Percentiles rank a stretch among this genome's conserved stretches.
These are phyloP conservation scores for Pseudopodoces humilis DNA, from an alignment of 2,113 vertebrate species.

Conservation along the genomic window DNA sequence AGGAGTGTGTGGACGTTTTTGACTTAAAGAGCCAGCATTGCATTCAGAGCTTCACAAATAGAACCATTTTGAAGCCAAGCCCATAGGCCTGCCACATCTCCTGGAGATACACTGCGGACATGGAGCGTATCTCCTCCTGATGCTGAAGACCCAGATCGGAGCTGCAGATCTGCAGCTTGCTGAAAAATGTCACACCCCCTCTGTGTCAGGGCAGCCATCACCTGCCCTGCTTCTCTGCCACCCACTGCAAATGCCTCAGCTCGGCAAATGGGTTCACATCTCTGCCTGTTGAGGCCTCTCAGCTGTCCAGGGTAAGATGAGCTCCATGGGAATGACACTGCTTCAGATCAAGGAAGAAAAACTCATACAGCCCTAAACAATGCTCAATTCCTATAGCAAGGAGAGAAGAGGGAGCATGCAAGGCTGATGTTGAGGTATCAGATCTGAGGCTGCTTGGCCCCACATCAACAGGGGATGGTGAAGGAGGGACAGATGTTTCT, in stretches of 20 bases:
- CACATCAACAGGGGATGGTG: background rate
- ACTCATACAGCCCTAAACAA: background rate
- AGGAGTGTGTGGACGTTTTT: constrained; percentile 27
- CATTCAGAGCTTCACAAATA: background rate
- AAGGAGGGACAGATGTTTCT: background rate
- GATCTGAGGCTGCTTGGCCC: rapidly evolving
- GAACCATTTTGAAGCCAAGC: background rate
- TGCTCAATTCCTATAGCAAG: background rate
- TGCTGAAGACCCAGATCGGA: background rate
- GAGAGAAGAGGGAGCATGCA: background rate
- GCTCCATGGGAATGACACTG: background rate
- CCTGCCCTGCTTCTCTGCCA: background rate
- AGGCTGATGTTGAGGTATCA: background rate
- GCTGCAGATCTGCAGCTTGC: background rate
- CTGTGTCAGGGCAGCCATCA: background rate
- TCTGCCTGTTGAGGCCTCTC: background rate
- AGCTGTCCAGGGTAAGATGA: background rate
- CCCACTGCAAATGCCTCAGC: background rate
- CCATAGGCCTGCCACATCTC: background rate
- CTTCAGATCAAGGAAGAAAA: background rate
- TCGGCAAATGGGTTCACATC: background rate
- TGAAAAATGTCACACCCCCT: background rate
- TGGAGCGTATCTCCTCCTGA: background rate
- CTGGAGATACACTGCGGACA: background rate
- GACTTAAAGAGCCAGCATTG: background rate